Percentiles rank a stretch among this genome's conserved stretches.
These are phyloP conservation scores for Pempheris klunzingeri DNA, from an alignment of 2,797 vertebrate genomes.

Conservation along the genomic window DNA sequence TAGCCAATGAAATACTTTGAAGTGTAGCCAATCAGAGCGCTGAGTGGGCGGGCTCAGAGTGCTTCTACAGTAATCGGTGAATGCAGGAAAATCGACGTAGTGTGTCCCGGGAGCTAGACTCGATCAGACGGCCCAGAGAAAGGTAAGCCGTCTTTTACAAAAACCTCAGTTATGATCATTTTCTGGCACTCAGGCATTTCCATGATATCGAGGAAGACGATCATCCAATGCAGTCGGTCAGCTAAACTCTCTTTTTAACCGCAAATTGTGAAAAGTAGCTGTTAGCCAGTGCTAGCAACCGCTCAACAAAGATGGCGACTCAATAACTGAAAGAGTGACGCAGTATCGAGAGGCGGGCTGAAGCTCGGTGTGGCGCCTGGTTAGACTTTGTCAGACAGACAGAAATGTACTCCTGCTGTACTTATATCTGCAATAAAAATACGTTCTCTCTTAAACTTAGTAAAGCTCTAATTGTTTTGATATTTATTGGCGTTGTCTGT, in stretches of 20 bases:
- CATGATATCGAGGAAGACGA: fast-evolving
- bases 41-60: slow-evolving; percentile 44
- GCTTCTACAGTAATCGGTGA: slow-evolving; percentile 21
- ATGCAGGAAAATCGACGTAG: slow-evolving; percentile 50
- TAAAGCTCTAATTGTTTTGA: fast-evolving
- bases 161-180: fast-evolving
- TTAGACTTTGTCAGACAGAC: slow-evolving; percentile 10
- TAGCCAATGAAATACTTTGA: slow-evolving; percentile 36
- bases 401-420: fast-evolving
- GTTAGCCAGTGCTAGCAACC: slow-evolving; percentile 57
- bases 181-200: not conserved
- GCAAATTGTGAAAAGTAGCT: slow-evolving; percentile 2
- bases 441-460: fast-evolving
- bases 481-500: fast-evolving
- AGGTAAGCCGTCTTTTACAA: slow-evolving; percentile 53
- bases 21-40: slow-evolving; percentile 59
- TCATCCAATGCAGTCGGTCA: fast-evolving
- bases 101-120: slow-evolving; percentile 2
- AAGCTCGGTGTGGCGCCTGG: slow-evolving; percentile 41
- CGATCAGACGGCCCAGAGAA: fast-evolving
- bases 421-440: not conserved
- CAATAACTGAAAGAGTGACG: slow-evolving; percentile 66
- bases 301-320: slow-evolving; percentile 81
- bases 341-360: slow-evolving; percentile 74
- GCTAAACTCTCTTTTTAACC: not conserved